Base-by-base conservation (phyloP, 2,113 vertebrate species). In the Oryzias woworae region DNA sequence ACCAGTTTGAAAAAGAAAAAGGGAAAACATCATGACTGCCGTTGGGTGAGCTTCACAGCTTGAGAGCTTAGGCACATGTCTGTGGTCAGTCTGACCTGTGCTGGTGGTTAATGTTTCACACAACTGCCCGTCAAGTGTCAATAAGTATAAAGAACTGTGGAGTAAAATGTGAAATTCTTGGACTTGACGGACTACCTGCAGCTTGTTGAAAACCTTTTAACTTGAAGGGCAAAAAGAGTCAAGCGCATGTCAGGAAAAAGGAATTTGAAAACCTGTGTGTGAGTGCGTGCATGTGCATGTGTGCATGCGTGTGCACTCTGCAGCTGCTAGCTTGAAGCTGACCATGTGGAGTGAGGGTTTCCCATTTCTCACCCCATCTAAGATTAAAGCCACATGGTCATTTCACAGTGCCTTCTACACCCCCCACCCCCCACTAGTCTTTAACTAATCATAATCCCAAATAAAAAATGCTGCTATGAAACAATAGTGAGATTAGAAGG, bases 311-410 rank as follows among this genome's bases (percentile, higher is more conserved):
- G 52, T 58, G 2, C 31, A 47, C 13, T 2, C 41, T 63, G 77
- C 88, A 87, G 83, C 85, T 89, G 84, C 78, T 81, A 36, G 59
- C 85, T 72, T 64, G 53, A 71, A 64, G 62, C 68, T 87, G 78
- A 83, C 80, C 62, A 77, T 81, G 71, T 81, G 77, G 77, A 79
- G 71, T 76, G 60, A 71, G 65, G 45, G 64, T 50, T 81, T 85
- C 71, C 62, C 63, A 62, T 85, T 83, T 82, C 69, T 76, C 71
- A 59, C 61, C 42, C 49, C 49, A 62, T 69, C 50, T 58, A 58
- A 76, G 58, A 80, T 64, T 74, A 49, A 76, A 78, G 66, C 73
- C 78, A 66, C 46, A 60, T 78, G 74, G 41, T 66, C 55, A 63
- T 70, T 70, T 45, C 43, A 45, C 28, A 7, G 15, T 18, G 55